Evolutionary conservation across 2,797 vertebrate species (phyloP), one percentile per base, ranked within the genome.

Genomic region (Macropus fuliginosus): DNA sequence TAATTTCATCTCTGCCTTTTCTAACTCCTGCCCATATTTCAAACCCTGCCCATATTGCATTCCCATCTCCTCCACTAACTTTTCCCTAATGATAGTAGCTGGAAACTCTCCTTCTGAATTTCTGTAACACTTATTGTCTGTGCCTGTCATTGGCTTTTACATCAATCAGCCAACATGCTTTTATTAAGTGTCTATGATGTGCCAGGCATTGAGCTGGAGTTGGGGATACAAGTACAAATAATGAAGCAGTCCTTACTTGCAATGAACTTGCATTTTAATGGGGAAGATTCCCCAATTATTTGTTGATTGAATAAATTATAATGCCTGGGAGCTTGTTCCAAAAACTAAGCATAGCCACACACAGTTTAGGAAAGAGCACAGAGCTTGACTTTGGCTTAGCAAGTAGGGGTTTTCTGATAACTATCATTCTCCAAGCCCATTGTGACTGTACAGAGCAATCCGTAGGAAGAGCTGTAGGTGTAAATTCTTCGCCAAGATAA

Each of bases 401-500:
- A 94, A 94, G 55, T 31, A 2, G 18, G 91, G 97, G 90, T 92
- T 96, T 97, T 95, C 95, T 95, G 94, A 94, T 95, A 92, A 13
- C 92, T 96, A 81, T 81, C 74, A 96, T 93, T 92, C 93, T 97
- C 93, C 0, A 18, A 90, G 92, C 94, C 92, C 66, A 92, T 95
- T 50, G 87, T 81, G 95, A 89, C 93, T 34, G 10, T 55, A 66
- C 50, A n/a, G 56, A 97, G 94, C 54, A 95, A 55, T 93, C 94
- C 93, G 14, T 54, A 91, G 93, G 95, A 96, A 97, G 96, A 97
- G 92, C 57, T 55, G 74, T 90, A 95, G 95, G 95, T 97, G 95
- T 21, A 89, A 94, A 90, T 97, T 97, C 97, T 97, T 55, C 95
- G 94, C 93, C 96, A 97, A 95, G 94, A 96, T 92, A 96, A 96